Evolutionary conservation across 2,888 invertebrate genomes (phyloP), one percentile per base, ranked within the genome.

Genomic region (Drosophila eohydei): DNA sequence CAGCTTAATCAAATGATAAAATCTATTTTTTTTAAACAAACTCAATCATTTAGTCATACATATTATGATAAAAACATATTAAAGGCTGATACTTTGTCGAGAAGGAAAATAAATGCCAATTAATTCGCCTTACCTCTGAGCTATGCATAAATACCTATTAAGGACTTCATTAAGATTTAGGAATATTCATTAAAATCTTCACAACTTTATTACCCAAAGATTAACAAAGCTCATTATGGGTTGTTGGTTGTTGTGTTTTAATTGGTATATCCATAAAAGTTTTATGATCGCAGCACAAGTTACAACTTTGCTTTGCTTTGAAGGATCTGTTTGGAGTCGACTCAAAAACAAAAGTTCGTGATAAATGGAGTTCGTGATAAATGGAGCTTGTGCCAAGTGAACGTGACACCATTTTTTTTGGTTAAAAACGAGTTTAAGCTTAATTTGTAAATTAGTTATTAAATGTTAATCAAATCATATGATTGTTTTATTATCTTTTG

Each of bases 401-500:
- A 74, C 77, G 67, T 78, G 75, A 64, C 58, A 66, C 11, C 9
- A 16, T 14, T 28, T 60, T 67, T 72, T 71, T 56, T 7, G 30
- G 11, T 14, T 34, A 40, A 67, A 67, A 70, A 56, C 66, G 40
- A 71, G 69, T 58, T 62, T 50, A 28, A 57, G 40, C 63, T 76
- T 67, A 76, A 72, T 71, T 77, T 56, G 52, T 68, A 16, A 70
- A 68, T 78, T 72, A 72, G 41, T 58, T 65, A 62, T 56, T 65
- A 46, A 70, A 74, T 70, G 78, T 64, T 86, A 83, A 86, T 86
- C 36, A 38, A 81, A 70, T 83, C 83, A 85, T 81, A 85, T 81
- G 83, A 85, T 72, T 70, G 36, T 69, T 26, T 51, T 21, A 40
- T 36, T 30, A 34, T 46, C 52, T 50, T 16, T 52, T 46, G 21